These are phyloP conservation scores for Tor tambroides DNA, from an alignment of 2,113 vertebrate species.

Conservation along the genomic window DNA sequence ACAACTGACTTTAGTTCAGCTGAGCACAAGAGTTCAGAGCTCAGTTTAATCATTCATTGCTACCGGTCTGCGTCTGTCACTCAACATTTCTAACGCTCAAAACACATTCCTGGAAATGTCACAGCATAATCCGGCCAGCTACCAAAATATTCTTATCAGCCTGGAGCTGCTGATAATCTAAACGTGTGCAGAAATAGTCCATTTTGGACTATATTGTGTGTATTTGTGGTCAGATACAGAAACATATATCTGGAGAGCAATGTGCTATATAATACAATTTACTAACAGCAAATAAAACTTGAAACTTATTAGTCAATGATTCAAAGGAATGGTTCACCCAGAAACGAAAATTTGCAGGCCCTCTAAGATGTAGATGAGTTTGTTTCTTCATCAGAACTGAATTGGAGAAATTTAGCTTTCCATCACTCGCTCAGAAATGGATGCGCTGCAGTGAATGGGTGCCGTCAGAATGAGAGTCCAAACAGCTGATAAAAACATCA, in stretches of 20 bases:
- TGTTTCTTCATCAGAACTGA: too few species aligned
- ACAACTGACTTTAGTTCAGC: background rate
- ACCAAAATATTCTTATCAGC: background rate
- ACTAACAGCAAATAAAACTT: background rate
- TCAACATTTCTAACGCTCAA: background rate
- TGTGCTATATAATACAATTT: background rate
- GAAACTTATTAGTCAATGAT: background rate
- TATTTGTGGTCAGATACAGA: too few species aligned
- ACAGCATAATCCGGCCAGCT: background rate
- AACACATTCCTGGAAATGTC: slow-evolving; percentile 11
- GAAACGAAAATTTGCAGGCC: too few species aligned
- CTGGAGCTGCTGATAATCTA: background rate
- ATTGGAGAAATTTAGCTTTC: too few species aligned
- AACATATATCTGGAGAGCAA: background rate
- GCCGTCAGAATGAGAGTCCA: too few species aligned
- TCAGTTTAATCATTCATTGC: background rate
- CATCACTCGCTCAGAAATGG: too few species aligned
- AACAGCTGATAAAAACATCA: too few species aligned
- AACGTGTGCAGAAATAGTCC: background rate
- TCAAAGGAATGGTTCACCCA: too few species aligned
- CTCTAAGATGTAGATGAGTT: too few species aligned
- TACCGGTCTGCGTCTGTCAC: background rate
- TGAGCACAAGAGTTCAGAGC: background rate
- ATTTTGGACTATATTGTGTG: background rate
- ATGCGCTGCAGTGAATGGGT: too few species aligned